phyloP scores from a whole-genome alignment of 1,140 invertebrate genomes.

The Drosophila pruinosa region DNA sequence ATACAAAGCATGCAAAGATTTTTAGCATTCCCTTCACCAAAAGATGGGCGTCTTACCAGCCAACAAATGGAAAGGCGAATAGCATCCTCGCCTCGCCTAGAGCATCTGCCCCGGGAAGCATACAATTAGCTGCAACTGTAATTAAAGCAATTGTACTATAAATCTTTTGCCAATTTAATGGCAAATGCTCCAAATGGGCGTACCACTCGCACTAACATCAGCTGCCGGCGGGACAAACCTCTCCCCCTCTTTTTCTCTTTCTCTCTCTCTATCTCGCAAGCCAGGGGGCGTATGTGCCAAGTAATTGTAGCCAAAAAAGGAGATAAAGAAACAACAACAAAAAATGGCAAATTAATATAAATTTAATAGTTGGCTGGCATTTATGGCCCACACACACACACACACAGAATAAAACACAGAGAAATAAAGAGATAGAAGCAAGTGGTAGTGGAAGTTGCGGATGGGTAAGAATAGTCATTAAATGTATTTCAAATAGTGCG shows the following conservation, averaged over 20 bases:
- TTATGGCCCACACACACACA: conserved; percentile 56
- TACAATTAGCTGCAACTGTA: conserved; percentile 80
- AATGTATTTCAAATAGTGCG: no score
- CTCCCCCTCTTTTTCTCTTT: no score
- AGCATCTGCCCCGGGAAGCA: conserved; percentile 68
- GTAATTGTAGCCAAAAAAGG: conserved; percentile 59
- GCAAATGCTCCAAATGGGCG: conserved; percentile 35
- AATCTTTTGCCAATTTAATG: conserved; percentile 74
- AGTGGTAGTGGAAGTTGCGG: neutral
- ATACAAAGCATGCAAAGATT: conserved; percentile 75
- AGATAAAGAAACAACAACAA: conserved; percentile 6
- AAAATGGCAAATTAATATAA: conserved; percentile 72
- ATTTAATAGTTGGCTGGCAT: conserved; percentile 78
- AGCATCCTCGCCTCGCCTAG: conserved; percentile 49
- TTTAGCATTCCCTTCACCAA: conserved; percentile 26
- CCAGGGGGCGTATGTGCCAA: conserved; percentile 47
- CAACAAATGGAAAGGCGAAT: neutral
- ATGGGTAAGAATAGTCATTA: conserved; percentile 35
- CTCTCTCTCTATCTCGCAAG: no score
- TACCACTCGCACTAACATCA: conserved; percentile 3
- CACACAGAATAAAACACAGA: neutral
- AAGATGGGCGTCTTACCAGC: conserved; percentile 14
- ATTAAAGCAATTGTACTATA: conserved; percentile 79
- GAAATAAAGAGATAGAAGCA: neutral
- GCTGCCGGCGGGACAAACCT: neutral